Percentiles rank a stretch among this genome's conserved stretches.
These are phyloP conservation scores for Hypselothyrea guttata DNA, from an alignment of 2,888 invertebrate species.

Conservation along the genomic window DNA sequence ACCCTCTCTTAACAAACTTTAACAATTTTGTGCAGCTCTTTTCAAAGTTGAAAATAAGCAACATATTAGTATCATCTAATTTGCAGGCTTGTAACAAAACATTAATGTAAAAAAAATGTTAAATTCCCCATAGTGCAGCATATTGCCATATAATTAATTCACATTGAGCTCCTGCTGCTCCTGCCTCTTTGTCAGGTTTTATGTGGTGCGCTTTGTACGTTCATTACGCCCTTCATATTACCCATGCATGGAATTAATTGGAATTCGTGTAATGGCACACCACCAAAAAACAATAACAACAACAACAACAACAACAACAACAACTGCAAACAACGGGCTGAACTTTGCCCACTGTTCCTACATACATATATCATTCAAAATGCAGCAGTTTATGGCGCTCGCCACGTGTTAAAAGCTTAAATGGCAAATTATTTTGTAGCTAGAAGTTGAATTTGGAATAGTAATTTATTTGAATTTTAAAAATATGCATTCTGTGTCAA, in stretches of 20 bases:
- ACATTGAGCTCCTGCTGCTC: slow-evolving; percentile 9
- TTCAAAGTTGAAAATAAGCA: no score
- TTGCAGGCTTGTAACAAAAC: no score
- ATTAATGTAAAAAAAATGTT: no score
- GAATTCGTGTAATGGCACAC: slow-evolving; percentile 8
- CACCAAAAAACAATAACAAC: slow-evolving; percentile 2
- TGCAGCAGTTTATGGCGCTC: slow-evolving; percentile 8
- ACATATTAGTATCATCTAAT: no score
- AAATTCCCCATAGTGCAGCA: slow-evolving; percentile 29
- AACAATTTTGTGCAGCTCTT: no score
- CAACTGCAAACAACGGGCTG: neutral
- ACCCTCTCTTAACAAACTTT: no score
- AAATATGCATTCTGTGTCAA: no score
- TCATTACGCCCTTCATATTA: slow-evolving; percentile 6
- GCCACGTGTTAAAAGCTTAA: slow-evolving; percentile 10
- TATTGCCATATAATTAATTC: slow-evolving; percentile 42
- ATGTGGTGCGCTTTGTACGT: neutral
- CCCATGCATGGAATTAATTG: slow-evolving; percentile 21
- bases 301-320: neutral
- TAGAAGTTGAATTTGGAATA: no score
- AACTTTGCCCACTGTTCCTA: neutral
- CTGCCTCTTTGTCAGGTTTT: neutral
- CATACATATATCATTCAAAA: slow-evolving; percentile 23
- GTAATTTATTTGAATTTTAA: no score
- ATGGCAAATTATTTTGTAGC: no score